Conservation (phyloP, 2,888 invertebrate species). For the Drosophila fulvimacula region DNA sequence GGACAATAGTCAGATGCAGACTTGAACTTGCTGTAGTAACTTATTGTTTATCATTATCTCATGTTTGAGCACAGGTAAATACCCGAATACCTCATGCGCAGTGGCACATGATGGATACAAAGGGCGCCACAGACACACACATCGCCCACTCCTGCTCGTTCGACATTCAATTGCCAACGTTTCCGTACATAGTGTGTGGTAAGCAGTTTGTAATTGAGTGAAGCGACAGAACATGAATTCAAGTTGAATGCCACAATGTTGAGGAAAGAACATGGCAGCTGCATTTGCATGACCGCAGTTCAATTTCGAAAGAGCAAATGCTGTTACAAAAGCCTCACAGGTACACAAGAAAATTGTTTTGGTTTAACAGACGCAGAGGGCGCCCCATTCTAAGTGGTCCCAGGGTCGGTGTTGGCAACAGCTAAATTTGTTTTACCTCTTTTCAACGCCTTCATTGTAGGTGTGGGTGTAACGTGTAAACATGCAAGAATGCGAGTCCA, state of each 20-base stretch:
- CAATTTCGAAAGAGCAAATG: not conserved
- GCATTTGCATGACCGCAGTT: slow-evolving; percentile 45
- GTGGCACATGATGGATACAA: slow-evolving; percentile 21
- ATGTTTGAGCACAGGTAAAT: slow-evolving; percentile 49
- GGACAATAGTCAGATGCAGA: slow-evolving; percentile 1
- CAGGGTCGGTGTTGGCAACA: not conserved
- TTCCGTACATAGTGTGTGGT: slow-evolving; percentile 44
- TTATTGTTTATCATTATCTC: slow-evolving; percentile 30
- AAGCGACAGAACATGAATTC: slow-evolving; percentile 21
- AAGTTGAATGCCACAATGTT: slow-evolving; percentile 21
- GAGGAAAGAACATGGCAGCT: slow-evolving; percentile 27
- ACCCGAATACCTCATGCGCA: slow-evolving; percentile 22
- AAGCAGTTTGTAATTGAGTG: slow-evolving; percentile 62
- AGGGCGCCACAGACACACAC: slow-evolving; percentile 6
- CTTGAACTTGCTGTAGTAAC: slow-evolving; percentile 1
- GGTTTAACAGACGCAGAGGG: not conserved
- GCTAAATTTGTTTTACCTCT: slow-evolving; percentile 4
- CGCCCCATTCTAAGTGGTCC: not conserved
- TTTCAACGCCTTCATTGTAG: not conserved
- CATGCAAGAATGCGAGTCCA: not conserved
- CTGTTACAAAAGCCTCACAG: slow-evolving; percentile 1
- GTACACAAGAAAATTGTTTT: slow-evolving; percentile 8
- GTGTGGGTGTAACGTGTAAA: slow-evolving; percentile 1
- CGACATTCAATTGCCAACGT: slow-evolving; percentile 37
- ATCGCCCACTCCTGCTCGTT: not conserved